Evolutionary conservation across 2,888 invertebrate genomes (phyloP), one percentile per base, ranked within the genome.

Genomic region (Phalangium opilio): DNA sequence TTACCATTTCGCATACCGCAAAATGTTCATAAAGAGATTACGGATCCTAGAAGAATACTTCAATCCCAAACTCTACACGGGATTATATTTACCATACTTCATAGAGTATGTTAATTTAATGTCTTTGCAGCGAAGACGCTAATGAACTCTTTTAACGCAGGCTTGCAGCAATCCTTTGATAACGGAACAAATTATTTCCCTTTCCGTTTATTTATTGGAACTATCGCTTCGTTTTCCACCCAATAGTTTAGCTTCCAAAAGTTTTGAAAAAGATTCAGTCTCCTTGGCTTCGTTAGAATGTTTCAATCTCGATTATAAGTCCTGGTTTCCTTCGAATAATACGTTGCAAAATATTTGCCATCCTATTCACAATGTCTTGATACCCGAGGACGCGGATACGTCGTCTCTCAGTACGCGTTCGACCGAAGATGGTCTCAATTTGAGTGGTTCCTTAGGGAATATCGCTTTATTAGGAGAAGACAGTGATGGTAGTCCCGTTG

Each of bases 131-230:
- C 14, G 10, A 10, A 18, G 12, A 2, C 2, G n/a, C n/a, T n/a
- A n/a, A n/a, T n/a, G n/a, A n/a, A n/a, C 20, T 17, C 18, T 45
- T n/a, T 46, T 55, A 15, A n/a, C n/a, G n/a, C 27, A 49, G 67
- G 84, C 85, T 50, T 79, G 85, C 44, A 76, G 79, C 62, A 78
- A 68, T 36, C 73, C 75, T 52, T 74, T 74, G 56, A 74, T 83
- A 49, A 81, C 86, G 41, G 93, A 95, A 67, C 86, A 89, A 66
- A 78, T 89, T 58, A 74, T 91, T 59, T 85, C 89, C 45, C 70
- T 91, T 49, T 77, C 83, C 43, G 73, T 91, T 14, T 90, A 86
- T 66, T 74, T 95, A 49, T 70, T 95, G 51, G 84, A 87, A 66
- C 80, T 87, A 66, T 82, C 85, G 27, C 76, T 86, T 7, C 73